phyloP scores from a whole-genome alignment of 2,113 vertebrate species.

The Nestor notabilis region DNA sequence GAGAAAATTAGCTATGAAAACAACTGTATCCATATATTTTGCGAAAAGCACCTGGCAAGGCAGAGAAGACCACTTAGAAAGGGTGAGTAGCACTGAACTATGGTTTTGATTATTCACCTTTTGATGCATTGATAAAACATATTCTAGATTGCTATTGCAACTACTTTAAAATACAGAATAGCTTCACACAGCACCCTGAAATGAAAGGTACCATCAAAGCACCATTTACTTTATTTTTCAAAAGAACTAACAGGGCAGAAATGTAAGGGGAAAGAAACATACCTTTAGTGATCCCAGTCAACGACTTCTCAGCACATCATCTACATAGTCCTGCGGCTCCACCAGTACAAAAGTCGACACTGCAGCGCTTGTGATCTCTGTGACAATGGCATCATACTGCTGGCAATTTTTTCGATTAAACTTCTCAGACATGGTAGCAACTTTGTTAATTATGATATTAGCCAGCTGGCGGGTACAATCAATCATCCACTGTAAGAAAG shows the following conservation, averaged over 20 bases:
- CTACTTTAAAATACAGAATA: conserved; percentile 21
- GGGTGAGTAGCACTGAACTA: background rate
- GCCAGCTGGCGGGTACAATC: conserved; percentile 79
- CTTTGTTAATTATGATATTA: conserved; percentile 86
- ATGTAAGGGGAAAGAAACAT: conserved; percentile 55
- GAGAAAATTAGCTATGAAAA: background rate
- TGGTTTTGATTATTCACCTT: background rate
- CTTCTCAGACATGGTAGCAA: conserved; percentile 78
- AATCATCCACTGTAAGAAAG: conserved; percentile 81
- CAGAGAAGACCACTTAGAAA: background rate
- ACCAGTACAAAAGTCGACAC: conserved; percentile 66
- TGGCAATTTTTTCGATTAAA: conserved; percentile 79
- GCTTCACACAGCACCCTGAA: background rate
- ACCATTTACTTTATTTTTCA: background rate
- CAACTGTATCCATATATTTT: background rate
- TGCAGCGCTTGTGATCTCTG: conserved; percentile 69
- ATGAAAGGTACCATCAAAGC: conserved; percentile 38
- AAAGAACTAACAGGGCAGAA: background rate
- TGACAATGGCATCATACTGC: conserved; percentile 74
- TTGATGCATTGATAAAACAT: background rate
- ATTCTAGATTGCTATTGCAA: background rate
- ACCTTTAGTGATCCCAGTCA: conserved; percentile 72
- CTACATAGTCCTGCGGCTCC: conserved; percentile 62
- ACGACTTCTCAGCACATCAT: conserved; percentile 50
- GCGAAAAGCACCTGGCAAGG: background rate